A percentile compares a stretch with the other conserved stretches of the same genome.
Evolutionary conservation across 2,113 vertebrate genomes (phyloP).

Genomic region (Dolichotis patagonum): DNA sequence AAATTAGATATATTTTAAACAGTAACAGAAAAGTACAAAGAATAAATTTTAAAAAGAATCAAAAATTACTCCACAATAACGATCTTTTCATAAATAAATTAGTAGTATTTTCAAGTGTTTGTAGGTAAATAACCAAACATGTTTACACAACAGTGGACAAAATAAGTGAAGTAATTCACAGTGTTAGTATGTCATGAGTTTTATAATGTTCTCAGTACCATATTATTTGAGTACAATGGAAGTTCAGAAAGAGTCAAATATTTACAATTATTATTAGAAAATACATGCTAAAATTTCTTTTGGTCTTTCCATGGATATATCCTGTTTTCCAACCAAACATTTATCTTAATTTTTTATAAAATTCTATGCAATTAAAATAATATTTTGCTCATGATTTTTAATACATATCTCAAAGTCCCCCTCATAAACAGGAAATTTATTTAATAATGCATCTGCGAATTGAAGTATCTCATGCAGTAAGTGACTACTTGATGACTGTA

Average conservation of each 20-base stretch:
- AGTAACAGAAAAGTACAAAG: slow-evolving; percentile 7
- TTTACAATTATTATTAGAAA: slow-evolving; percentile 47
- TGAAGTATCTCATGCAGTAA: not conserved
- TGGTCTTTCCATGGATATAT: not conserved
- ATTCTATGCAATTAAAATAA: not conserved
- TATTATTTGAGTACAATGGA: not conserved
- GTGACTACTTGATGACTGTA: not conserved
- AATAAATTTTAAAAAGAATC: slow-evolving; percentile 2
- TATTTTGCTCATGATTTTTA: not conserved
- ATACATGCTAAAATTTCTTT: slow-evolving; percentile 9
- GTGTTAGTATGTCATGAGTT: not conserved
- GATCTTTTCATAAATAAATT: not conserved
- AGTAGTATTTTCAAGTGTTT: not conserved
- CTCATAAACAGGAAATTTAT: not conserved
- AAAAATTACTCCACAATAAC: not conserved
- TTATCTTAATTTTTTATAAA: slow-evolving; percentile 29
- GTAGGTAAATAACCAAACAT: slow-evolving; percentile 11
- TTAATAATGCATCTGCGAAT: not conserved
- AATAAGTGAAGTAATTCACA: slow-evolving; percentile 33
- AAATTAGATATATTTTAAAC: not conserved
- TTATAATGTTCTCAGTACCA: not conserved
- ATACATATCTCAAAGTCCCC: not conserved
- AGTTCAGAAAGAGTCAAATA: not conserved
- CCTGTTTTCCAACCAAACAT: not conserved
- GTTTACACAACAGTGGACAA: not conserved